These are phyloP conservation scores for Petroica traversi DNA, from an alignment of 2,113 vertebrate species.

Conservation along the genomic window DNA sequence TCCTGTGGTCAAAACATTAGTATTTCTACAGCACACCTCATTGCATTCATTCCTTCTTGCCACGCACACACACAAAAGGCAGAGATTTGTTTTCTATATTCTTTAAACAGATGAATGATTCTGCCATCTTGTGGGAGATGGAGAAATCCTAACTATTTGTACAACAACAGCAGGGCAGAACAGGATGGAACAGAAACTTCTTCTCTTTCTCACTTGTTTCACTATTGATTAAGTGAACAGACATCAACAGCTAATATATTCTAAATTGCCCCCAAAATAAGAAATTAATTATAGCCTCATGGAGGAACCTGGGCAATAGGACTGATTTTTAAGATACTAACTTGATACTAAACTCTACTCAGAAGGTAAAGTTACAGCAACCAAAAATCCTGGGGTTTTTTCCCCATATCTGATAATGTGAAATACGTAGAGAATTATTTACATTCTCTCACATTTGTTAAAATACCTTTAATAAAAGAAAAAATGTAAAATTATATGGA, in stretches of 20 bases:
- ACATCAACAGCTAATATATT: neutral
- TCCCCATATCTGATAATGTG: neutral
- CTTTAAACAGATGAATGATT: conserved; percentile 24
- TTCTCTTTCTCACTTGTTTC: neutral
- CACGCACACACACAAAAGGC: neutral
- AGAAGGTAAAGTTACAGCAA: neutral
- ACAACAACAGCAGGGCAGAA: neutral
- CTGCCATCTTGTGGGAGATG: conserved; percentile 67
- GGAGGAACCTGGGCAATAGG: neutral
- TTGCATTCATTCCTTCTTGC: neutral
- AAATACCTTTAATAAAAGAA: neutral
- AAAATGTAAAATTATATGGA: neutral
- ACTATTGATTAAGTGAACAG: neutral
- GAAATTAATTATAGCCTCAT: neutral
- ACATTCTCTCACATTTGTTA: neutral
- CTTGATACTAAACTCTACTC: neutral
- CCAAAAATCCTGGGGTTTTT: neutral
- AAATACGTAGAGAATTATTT: neutral
- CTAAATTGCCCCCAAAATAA: neutral
- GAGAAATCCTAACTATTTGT: neutral
- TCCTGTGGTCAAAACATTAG: neutral
- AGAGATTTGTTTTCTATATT: neutral
- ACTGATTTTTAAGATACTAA: neutral
- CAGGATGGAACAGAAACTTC: neutral
- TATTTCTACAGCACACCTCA: neutral